These are phyloP conservation scores for Copsychus sechellarum DNA, from an alignment of 2,113 vertebrate species.

Conservation along the genomic window DNA sequence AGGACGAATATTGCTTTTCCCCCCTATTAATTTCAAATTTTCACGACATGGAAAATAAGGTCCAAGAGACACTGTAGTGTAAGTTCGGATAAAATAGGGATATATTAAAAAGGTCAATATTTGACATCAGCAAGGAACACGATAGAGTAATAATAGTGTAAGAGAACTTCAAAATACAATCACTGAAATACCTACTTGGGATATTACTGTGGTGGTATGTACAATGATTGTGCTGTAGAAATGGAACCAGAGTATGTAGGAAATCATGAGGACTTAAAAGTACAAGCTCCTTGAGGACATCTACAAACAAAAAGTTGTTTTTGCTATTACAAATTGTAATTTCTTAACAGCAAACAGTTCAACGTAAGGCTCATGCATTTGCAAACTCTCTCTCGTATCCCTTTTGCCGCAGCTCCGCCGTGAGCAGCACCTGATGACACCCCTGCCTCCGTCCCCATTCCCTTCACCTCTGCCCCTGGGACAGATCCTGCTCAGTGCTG, in stretches of 20 bases:
- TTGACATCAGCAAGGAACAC: slow-evolving; percentile 52
- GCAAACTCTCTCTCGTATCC: background rate
- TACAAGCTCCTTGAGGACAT: slow-evolving; percentile 97
- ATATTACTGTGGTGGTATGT: slow-evolving; percentile 99
- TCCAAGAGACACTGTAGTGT: slow-evolving; percentile 93
- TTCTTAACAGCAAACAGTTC: slow-evolving; percentile 54
- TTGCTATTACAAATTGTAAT: slow-evolving; percentile 64
- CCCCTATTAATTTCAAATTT: slow-evolving; percentile 99
- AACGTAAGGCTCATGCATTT: slow-evolving; percentile 46
- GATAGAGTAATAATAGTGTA: slow-evolving; percentile 52
- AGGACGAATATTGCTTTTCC: slow-evolving; percentile 98
- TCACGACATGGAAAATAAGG: slow-evolving; percentile 99
- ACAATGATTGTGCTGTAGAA: slow-evolving; percentile 99
- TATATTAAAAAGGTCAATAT: slow-evolving; percentile 69
- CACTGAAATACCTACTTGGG: slow-evolving; percentile 85
- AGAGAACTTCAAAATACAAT: slow-evolving; percentile 66
- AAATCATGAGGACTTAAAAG: slow-evolving; percentile 98
- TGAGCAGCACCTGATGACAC: background rate
- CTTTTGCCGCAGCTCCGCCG: background rate
- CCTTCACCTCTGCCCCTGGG: slow-evolving; percentile 8
- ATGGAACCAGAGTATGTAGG: slow-evolving; percentile 97
- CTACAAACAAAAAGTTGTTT: slow-evolving; percentile 76
- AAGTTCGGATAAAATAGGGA: slow-evolving; percentile 72
- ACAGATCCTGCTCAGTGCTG: background rate
- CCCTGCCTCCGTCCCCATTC: background rate